phyloP scores from a whole-genome alignment of 2,797 vertebrate genomes.

The Paedocypris micromegethes region DNA sequence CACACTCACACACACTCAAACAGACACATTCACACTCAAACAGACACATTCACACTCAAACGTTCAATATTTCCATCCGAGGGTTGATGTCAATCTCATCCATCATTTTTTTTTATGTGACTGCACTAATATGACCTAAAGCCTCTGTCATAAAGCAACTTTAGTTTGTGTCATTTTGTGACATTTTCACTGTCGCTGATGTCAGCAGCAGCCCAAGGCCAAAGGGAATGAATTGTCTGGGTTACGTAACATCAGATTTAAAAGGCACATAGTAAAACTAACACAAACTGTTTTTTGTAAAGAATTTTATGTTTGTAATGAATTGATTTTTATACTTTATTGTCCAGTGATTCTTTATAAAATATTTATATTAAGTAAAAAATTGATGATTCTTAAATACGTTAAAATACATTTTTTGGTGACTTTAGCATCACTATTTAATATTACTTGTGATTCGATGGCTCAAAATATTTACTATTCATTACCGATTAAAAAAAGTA shows the following conservation, averaged over 20 bases:
- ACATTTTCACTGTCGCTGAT: neutral
- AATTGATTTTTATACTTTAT: no score
- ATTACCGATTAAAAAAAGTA: no score
- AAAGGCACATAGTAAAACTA: no score
- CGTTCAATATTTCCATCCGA: constrained; percentile 8
- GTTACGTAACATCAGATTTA: neutral
- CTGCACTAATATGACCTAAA: constrained; percentile 3
- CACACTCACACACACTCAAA: constrained; percentile 23
- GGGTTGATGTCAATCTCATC: constrained; percentile 2
- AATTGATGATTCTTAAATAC: no score
- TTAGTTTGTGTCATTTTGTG: neutral
- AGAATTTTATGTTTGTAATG: no score
- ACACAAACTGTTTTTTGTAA: no score
- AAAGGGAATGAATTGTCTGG: neutral
- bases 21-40: constrained; percentile 2
- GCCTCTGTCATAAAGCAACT: neutral
- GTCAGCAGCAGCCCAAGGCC: neutral
- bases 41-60: constrained; percentile 12
- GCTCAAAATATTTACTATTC: no score
- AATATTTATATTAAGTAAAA: no score
- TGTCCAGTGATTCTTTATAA: no score
- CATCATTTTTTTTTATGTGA: neutral
- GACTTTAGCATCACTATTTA: no score
- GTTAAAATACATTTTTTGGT: no score
- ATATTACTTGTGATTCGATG: no score